Base-by-base conservation (phyloP, 92 coral and sea anemone genomes). In the Porites divaricata region DNA sequence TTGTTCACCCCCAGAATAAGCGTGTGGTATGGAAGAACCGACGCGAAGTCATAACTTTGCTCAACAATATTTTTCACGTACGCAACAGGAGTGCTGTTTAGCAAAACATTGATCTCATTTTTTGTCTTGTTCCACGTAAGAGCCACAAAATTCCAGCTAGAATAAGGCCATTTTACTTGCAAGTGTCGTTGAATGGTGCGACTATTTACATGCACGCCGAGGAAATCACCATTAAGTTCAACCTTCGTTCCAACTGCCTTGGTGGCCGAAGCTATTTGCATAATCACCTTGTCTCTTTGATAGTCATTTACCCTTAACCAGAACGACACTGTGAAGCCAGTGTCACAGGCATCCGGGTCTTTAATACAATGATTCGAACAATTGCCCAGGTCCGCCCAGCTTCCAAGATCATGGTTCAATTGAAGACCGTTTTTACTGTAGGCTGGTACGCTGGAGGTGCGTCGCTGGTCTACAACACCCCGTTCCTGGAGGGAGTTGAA, bases 1-100 rank as follows among this genome's bases (percentile, higher is more conserved):
- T 90, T 80, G 59, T 89, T 80, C 11, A 95, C 94, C 2, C 98
- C 98, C 20, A 96, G 86, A 83, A 90, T 92, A 62, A 96, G 83
- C 48, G 87, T 89, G 45, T 89, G 70, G 53, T 76, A 88, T 2
- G 98, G 83, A 0, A 98, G 95, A 21, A 81, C 89, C 23, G 74
- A 77, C 10, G 50, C 63, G 16, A 85, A 77, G 20, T 19, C 75
- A 41, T 17, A 72, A 9, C 68, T 67, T 13, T 48, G 67, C 1
- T 25, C 56, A 56, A 80, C 87, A 4, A 62, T 58, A 2, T 83
- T 70, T 8, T 72, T 76, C 10, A 68, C 25, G 56, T 81, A 82
- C 4, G 83, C 69, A 22, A 85, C 93, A 26, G 53, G 73, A 2
- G 71, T 53, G 72, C 96, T 85, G 77, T 96, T 89, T 8, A 89